These are phyloP conservation scores for Dermochelys coriacea DNA, from an alignment of 2,797 vertebrate genomes.

Conservation along the genomic window DNA sequence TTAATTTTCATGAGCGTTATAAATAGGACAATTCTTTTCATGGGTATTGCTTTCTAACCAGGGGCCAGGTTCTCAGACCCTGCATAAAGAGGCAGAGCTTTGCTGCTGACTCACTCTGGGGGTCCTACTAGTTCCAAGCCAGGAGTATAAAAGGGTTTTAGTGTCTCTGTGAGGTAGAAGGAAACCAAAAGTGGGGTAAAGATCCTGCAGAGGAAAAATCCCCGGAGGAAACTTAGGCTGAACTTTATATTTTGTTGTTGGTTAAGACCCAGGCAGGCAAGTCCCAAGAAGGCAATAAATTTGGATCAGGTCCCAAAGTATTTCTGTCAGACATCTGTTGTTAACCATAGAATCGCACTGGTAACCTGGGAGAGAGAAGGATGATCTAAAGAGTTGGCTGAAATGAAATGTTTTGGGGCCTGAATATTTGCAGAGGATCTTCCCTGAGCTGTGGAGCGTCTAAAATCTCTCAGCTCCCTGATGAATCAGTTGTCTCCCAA, in stretches of 20 bases:
- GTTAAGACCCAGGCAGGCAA: background rate
- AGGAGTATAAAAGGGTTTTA: background rate
- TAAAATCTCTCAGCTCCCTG: background rate
- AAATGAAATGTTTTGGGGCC: background rate
- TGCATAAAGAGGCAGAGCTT: conserved; percentile 45
- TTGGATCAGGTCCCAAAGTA: background rate
- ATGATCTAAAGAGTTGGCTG: background rate
- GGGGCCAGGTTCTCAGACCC: conserved; percentile 23
- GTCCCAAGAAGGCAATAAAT: background rate
- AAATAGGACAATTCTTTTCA: conserved; percentile 62
- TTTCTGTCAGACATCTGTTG: background rate
- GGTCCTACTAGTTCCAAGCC: background rate
- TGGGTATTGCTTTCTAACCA: conserved; percentile 50
- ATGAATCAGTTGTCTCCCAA: background rate
- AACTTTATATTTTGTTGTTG: background rate
- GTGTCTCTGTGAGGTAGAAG: rapidly evolving
- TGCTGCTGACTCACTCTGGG: conserved; percentile 38
- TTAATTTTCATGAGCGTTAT: conserved; percentile 67
- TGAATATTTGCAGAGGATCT: background rate
- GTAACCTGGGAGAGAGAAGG: background rate
- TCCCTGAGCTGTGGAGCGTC: background rate
- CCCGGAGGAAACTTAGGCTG: background rate
- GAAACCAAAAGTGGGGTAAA: background rate
- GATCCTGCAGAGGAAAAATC: background rate
- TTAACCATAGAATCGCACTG: background rate